phyloP scores from a whole-genome alignment of 2,113 vertebrate species.

The Petroica traversi region DNA sequence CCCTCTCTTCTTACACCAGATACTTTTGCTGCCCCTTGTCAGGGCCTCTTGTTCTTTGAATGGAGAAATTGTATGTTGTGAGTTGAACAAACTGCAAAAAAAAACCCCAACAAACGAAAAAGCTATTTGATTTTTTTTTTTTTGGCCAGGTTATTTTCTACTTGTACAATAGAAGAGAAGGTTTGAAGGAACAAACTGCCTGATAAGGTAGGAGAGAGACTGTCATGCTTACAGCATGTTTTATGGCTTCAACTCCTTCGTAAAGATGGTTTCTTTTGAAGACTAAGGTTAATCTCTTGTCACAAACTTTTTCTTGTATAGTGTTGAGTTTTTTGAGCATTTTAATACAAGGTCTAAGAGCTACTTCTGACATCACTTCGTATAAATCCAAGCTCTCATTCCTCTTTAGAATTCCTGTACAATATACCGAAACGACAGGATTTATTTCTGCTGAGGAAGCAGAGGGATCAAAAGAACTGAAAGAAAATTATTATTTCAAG shows the following conservation, averaged over 20 bases:
- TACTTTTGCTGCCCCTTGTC: neutral
- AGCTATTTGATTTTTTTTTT: neutral
- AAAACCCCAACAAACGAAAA: neutral
- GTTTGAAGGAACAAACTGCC: neutral
- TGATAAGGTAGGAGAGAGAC: neutral
- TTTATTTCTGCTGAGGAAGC: neutral
- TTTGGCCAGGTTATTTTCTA: neutral
- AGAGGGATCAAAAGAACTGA: neutral
- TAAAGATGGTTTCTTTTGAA: neutral
- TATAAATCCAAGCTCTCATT: neutral
- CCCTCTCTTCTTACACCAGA: neutral
- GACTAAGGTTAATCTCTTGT: neutral
- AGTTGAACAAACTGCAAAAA: neutral
- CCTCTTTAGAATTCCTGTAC: neutral
- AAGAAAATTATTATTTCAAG: neutral
- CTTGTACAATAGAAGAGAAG: neutral
- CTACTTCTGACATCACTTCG: neutral
- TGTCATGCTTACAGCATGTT: neutral
- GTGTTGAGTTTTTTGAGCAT: neutral
- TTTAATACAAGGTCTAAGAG: neutral
- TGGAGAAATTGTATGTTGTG: neutral
- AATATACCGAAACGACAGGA: accelerated
- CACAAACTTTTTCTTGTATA: neutral
- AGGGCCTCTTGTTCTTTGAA: neutral
- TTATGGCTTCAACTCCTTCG: neutral